phyloP scores from a whole-genome alignment of 2,888 invertebrate species.

The Zeuzera pyrina region DNA sequence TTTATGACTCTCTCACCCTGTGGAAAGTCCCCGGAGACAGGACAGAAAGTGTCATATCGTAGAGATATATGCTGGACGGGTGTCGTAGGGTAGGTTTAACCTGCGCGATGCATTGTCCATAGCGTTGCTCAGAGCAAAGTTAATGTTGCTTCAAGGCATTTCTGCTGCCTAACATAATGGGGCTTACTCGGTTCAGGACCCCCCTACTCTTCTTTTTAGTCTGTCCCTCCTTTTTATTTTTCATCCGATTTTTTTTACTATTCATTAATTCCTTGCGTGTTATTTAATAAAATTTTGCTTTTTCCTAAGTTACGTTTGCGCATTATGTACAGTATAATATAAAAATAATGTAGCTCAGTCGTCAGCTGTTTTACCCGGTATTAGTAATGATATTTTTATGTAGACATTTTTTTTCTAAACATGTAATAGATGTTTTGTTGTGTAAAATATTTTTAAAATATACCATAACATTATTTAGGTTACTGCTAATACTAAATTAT shows the following conservation, averaged over 20 bases:
- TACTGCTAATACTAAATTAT: too few species aligned
- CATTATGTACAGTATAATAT: too few species aligned
- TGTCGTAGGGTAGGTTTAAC: conserved; percentile 51
- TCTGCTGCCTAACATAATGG: conserved; percentile 57
- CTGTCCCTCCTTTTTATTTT: not conserved
- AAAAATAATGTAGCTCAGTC: too few species aligned
- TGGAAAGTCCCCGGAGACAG: conserved; percentile 72
- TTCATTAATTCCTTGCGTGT: not conserved
- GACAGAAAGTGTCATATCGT: conserved; percentile 64
- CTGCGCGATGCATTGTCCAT: conserved; percentile 34
- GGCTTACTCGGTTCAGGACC: conserved; percentile 66
- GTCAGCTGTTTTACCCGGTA: too few species aligned
- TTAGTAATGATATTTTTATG: too few species aligned
- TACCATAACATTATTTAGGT: too few species aligned
- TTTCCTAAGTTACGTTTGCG: too few species aligned
- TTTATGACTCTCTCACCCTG: conserved; percentile 51
- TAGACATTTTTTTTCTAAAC: too few species aligned
- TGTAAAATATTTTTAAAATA: too few species aligned
- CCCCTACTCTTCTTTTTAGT: conserved; percentile 13
- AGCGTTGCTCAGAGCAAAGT: conserved; percentile 70
- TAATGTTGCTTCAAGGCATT: conserved; percentile 49
- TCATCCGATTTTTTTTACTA: conserved; percentile 14
- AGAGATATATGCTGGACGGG: conserved; percentile 40
- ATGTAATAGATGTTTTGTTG: too few species aligned
- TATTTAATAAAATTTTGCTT: too few species aligned